Evolutionary conservation across 2,797 vertebrate species (phyloP), one percentile per base, ranked within the genome.

Genomic region (Sardinella longiceps): DNA sequence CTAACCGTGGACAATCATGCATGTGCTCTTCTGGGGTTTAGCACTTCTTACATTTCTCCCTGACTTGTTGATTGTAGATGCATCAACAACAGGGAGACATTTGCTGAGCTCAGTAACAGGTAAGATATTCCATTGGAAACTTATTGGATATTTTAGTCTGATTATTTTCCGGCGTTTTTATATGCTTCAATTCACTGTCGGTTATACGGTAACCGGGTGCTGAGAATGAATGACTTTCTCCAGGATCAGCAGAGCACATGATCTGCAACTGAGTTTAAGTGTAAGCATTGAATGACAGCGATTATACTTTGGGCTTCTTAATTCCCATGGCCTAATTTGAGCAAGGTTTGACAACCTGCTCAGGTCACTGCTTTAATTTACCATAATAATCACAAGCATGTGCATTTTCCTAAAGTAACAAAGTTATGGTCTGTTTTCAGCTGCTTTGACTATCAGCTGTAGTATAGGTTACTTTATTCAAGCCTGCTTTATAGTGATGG

Each of bases 1-100:
- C 89, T 91, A 94, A 92, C 90, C 90, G 91, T 92, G 92, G 93
- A 96, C 93, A 96, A 97, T 93, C 97, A 98, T 98, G 97, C 95
- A 95, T 96, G 95, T 96, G 94, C 96, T 96, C 94, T 93, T 96
- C 88, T 96, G 96, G 97, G 96, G 95, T 92, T 92, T 96, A 93
- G 93, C 93, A 90, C 94, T 97, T 92, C 94, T 96, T 84, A 88
- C 94, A 83, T 92, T 97, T 84, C 94, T 97, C 93, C 94, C 93
- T 90, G 95, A 95, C 91, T 91, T 96, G 87, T 93, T 95, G 88
- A 94, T 93, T 91, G 94, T 93, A 90, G 92, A 94, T 88, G 92
- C 94, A 87, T 95, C 93, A 83, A 77, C 70, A 77, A 93, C 95
- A 84, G 95, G 94, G 91, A 95, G 91, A 90, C 90, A 95, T 90